Evolutionary conservation across 2,888 invertebrate genomes (phyloP).

Genomic region (Yponomeuta evonymella): DNA sequence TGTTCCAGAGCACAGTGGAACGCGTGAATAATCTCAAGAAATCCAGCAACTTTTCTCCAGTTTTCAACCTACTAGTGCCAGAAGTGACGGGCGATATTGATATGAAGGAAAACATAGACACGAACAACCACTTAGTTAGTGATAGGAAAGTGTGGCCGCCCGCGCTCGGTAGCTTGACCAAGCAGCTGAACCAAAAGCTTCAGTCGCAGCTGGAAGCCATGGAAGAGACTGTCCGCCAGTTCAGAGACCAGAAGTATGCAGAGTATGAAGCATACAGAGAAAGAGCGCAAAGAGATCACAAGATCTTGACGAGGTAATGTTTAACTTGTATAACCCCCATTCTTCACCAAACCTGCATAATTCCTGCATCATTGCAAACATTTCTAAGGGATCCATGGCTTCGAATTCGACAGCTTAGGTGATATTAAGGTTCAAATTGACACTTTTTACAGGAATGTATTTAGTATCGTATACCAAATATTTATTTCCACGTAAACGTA

Average conservation of each 20-base stretch:
- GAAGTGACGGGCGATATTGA: constrained; percentile 69
- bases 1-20: constrained; percentile 74
- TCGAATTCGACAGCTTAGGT: no score
- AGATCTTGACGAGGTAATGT: constrained; percentile 77
- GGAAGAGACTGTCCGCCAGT: constrained; percentile 85
- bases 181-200: constrained; percentile 80
- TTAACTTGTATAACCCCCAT: background rate
- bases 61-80: constrained; percentile 82
- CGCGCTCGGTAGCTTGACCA: constrained; percentile 77
- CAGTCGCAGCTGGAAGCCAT: constrained; percentile 81
- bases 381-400: no score
- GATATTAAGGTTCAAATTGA: no score
- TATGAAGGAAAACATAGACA: constrained; percentile 67
- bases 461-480: no score
- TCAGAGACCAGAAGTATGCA: constrained; percentile 84
- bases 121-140: constrained; percentile 50
- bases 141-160: constrained; percentile 62
- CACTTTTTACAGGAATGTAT: no score
- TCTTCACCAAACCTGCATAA: background rate
- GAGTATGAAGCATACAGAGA: constrained; percentile 84
- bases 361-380: no score
- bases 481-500: no score
- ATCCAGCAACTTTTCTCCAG: constrained; percentile 81
- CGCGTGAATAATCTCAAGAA: constrained; percentile 77
- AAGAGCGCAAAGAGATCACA: constrained; percentile 83